Evolutionary conservation across 2,797 vertebrate genomes (phyloP).

Genomic region (Malurus leucopterus): DNA sequence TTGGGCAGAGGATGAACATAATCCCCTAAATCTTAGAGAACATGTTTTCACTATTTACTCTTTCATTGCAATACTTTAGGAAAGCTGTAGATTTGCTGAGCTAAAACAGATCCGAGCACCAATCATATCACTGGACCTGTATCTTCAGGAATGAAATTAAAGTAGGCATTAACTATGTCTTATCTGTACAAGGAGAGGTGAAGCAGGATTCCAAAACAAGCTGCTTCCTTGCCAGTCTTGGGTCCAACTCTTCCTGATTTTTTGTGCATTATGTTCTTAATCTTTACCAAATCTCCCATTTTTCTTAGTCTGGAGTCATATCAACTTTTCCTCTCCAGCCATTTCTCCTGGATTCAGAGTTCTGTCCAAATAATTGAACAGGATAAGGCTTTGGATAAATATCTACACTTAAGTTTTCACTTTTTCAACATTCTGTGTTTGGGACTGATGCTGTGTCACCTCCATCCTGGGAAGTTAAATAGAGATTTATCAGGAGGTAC

Average conservation of each 20-base stretch:
- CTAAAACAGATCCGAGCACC: neutral
- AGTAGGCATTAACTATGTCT: neutral
- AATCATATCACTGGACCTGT: neutral
- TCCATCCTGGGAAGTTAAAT: neutral
- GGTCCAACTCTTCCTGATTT: neutral
- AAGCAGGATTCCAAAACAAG: neutral
- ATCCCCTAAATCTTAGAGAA: neutral
- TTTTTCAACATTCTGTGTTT: neutral
- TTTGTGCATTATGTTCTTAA: neutral
- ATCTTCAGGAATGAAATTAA: neutral
- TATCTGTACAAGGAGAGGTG: neutral
- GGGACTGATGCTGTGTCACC: neutral
- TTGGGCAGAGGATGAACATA: neutral
- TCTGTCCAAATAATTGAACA: neutral
- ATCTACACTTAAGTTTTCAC: neutral
- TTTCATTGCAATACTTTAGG: neutral
- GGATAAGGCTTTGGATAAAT: neutral
- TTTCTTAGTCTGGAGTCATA: neutral
- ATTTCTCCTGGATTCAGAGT: neutral
- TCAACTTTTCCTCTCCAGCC: neutral
- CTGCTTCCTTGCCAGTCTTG: neutral
- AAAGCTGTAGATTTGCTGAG: neutral
- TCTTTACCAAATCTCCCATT: neutral
- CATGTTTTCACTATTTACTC: neutral
- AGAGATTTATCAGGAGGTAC: neutral